Percentiles rank a stretch among this genome's conserved stretches.
Evolutionary conservation across 2,113 vertebrate species (phyloP).

Genomic region (Oxyruncus cristatus): DNA sequence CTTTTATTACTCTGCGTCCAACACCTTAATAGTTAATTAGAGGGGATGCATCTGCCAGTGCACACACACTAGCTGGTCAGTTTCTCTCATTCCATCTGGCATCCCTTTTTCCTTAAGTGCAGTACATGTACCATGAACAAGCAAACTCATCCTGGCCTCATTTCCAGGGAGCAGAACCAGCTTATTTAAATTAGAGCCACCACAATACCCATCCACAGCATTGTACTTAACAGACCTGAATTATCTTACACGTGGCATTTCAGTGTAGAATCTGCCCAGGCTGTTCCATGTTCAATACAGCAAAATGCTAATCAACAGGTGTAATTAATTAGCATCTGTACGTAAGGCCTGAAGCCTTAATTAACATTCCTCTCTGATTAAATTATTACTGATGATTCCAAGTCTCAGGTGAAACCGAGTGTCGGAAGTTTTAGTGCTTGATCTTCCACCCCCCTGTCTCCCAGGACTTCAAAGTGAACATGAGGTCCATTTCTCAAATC

Average conservation of each 20-base stretch:
- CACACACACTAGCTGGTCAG: accelerated
- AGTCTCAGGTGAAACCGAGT: conserved; percentile 53
- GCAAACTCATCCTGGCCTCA: accelerated
- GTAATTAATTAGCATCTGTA: conserved; percentile 56
- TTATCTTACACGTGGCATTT: conserved; percentile 27
- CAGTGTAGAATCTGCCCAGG: neutral
- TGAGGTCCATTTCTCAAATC: conserved; percentile 1
- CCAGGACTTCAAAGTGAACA: conserved; percentile 54
- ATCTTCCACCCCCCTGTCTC: conserved; percentile 56
- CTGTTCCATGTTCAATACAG: neutral
- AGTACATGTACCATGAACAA: neutral
- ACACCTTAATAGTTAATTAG: neutral
- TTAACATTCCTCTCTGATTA: conserved; percentile 66
- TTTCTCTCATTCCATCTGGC: neutral
- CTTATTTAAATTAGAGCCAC: neutral
- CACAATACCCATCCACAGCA: neutral
- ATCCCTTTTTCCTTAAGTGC: neutral
- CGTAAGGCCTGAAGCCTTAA: conserved; percentile 14
- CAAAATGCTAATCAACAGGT: conserved; percentile 46
- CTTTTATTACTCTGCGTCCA: neutral
- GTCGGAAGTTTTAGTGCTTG: conserved; percentile 3
- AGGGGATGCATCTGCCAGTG: neutral
- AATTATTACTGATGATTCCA: conserved; percentile 53
- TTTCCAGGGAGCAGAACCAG: neutral
- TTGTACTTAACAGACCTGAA: neutral